Evolutionary conservation across 2,888 invertebrate species (phyloP).

Genomic region (Bedellia somnulentella): DNA sequence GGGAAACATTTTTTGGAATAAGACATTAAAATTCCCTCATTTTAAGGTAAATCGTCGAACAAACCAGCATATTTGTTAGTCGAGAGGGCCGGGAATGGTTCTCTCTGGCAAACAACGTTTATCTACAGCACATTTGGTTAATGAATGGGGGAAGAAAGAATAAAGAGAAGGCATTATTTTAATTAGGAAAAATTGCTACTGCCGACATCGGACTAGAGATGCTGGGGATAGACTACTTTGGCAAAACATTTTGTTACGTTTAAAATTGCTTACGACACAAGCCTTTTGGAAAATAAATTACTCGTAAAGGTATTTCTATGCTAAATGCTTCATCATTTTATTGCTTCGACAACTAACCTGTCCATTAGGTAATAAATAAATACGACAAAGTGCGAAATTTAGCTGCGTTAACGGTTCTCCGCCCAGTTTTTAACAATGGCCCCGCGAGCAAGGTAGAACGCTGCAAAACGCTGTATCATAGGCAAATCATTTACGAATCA

Average conservation of each 20-base stretch:
- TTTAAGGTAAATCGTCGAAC: slow-evolving; percentile 29
- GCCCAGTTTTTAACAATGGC: slow-evolving; percentile 33
- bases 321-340: too few relatives aligned
- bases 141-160: slow-evolving; percentile 47
- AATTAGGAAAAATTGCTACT: slow-evolving; percentile 42
- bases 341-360: slow-evolving; percentile 25
- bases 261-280: too few relatives aligned
- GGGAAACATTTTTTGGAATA: too few relatives aligned
- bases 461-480: slow-evolving; percentile 45
- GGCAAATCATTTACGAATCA: slow-evolving; percentile 58
- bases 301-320: too few relatives aligned
- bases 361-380: slow-evolving; percentile 54
- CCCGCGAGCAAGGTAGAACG: slow-evolving; percentile 25
- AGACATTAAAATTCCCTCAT: not conserved
- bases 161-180: slow-evolving; percentile 51
- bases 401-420: slow-evolving; percentile 31
- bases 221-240: too few relatives aligned
- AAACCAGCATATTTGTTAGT: slow-evolving; percentile 38
- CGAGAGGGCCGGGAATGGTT: slow-evolving; percentile 27
- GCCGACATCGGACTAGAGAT: not conserved
- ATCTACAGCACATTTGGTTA: slow-evolving; percentile 53
- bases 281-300: too few relatives aligned
- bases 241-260: too few relatives aligned
- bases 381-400: slow-evolving; percentile 29
- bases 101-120: slow-evolving; percentile 45